phyloP scores from a whole-genome alignment of 1,140 invertebrate genomes.

The Drosophila pseudoananassae region DNA sequence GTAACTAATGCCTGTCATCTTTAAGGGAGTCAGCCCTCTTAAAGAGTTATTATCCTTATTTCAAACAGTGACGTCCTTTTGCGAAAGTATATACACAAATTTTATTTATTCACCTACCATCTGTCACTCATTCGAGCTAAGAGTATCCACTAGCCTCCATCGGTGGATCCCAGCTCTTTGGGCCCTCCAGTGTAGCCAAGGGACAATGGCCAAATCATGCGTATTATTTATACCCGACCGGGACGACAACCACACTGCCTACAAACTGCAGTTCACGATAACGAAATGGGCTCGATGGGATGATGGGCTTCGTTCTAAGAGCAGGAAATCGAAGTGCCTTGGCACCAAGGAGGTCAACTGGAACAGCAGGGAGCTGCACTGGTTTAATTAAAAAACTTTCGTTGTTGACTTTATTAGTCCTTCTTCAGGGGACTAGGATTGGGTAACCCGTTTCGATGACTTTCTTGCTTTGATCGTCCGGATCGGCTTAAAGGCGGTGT shows the following conservation, averaged over 20 bases:
- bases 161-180: neutral
- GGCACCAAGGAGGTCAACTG: constrained; percentile 11
- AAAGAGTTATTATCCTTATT: too few relatives aligned
- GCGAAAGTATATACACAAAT: neutral
- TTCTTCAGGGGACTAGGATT: neutral
- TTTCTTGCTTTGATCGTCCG: neutral
- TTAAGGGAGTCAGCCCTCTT: too few relatives aligned
- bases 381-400: constrained; percentile 78
- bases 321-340: neutral
- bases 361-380: constrained; percentile 21
- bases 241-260: constrained; percentile 11
- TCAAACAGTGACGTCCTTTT: neutral
- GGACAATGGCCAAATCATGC: constrained; percentile 70
- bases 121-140: neutral
- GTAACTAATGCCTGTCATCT: neutral
- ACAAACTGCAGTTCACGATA: constrained; percentile 26
- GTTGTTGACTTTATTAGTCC: constrained; percentile 44
- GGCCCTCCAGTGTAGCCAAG: constrained; percentile 3
- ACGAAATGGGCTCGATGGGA: constrained; percentile 14
- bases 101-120: neutral
- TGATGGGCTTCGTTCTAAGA: constrained; percentile 30
- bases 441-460: neutral
- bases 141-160: neutral
- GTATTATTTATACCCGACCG: constrained; percentile 46
- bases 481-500: constrained; percentile 26